These are phyloP conservation scores for Rhegmatorhina hoffmannsi DNA, from an alignment of 2,113 vertebrate genomes.

Conservation along the genomic window DNA sequence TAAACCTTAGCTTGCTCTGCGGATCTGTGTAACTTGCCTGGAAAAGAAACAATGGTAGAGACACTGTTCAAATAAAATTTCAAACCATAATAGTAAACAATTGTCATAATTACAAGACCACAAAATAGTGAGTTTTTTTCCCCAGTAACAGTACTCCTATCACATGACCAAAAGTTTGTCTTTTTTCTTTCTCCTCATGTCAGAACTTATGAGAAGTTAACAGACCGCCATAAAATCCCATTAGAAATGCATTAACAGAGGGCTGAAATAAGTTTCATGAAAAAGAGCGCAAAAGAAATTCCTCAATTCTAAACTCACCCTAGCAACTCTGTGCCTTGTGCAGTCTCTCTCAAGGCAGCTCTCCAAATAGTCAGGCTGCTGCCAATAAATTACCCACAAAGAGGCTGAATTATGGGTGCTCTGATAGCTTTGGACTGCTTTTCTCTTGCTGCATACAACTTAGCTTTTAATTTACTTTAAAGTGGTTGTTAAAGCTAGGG, in stretches of 20 bases:
- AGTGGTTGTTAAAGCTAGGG: constrained; percentile 42
- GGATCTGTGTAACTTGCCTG: constrained; percentile 98
- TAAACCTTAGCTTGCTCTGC: constrained; percentile 95
- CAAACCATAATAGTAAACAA: not conserved
- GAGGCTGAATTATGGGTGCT: constrained; percentile 55
- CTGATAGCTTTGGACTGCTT: constrained; percentile 40
- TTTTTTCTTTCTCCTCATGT: not conserved
- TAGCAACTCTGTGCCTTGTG: constrained; percentile 33
- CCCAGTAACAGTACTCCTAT: not conserved
- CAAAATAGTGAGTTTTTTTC: not conserved
- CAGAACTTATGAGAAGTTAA: not conserved
- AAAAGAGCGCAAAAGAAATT: constrained; percentile 6
- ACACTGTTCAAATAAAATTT: not conserved
- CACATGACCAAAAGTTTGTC: not conserved
- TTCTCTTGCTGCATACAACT: constrained; percentile 33
- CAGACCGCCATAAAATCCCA: constrained; percentile 1
- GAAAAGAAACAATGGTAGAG: constrained; percentile 26
- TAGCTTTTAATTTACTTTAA: constrained; percentile 64
- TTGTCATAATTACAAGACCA: not conserved
- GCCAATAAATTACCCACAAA: constrained; percentile 62
- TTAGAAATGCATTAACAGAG: constrained; percentile 46
- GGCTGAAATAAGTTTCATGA: not conserved
- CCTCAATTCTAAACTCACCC: constrained; percentile 1
- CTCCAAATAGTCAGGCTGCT: constrained; percentile 45
- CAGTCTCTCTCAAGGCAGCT: constrained; percentile 18